These are phyloP conservation scores for Adelphocoris suturalis DNA, from an alignment of 2,888 invertebrate species.

Conservation along the genomic window DNA sequence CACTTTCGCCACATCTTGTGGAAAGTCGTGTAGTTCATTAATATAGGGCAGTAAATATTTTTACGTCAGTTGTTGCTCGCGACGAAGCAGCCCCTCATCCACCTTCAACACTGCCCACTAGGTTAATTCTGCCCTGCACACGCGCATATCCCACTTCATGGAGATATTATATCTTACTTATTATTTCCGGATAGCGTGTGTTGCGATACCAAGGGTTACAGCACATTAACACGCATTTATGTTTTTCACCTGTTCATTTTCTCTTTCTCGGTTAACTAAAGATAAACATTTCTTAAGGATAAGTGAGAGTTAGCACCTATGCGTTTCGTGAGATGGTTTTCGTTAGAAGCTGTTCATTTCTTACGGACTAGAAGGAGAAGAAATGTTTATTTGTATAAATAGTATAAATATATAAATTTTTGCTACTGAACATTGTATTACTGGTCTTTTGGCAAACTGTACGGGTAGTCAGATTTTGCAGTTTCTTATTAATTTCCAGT, in stretches of 20 bases:
- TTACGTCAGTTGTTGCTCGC: background rate
- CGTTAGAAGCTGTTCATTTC: no score
- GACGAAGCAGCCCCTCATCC: background rate
- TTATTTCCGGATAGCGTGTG: slow-evolving; percentile 45
- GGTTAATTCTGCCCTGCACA: background rate
- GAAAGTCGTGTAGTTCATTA: slow-evolving; percentile 44
- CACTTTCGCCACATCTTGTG: slow-evolving; percentile 26
- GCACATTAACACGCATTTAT: slow-evolving; percentile 43
- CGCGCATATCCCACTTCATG: background rate
- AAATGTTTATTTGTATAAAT: no score
- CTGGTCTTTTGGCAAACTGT: no score
- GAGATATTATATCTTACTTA: slow-evolving; percentile 41
- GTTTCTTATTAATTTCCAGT: no score
- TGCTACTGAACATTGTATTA: no score
- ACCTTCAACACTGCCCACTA: background rate
- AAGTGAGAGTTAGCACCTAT: slow-evolving; percentile 9
- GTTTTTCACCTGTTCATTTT: slow-evolving; percentile 27
- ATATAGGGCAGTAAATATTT: slow-evolving; percentile 43
- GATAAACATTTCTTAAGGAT: slow-evolving; percentile 15
- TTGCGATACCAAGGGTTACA: slow-evolving; percentile 18
- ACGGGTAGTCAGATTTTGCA: no score
- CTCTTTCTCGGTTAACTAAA: background rate
- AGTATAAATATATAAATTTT: no score
- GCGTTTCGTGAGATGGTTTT: background rate
- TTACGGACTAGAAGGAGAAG: no score